These are phyloP conservation scores for Cheilosia vernalis DNA, from an alignment of 2,888 invertebrate genomes.

Conservation along the genomic window DNA sequence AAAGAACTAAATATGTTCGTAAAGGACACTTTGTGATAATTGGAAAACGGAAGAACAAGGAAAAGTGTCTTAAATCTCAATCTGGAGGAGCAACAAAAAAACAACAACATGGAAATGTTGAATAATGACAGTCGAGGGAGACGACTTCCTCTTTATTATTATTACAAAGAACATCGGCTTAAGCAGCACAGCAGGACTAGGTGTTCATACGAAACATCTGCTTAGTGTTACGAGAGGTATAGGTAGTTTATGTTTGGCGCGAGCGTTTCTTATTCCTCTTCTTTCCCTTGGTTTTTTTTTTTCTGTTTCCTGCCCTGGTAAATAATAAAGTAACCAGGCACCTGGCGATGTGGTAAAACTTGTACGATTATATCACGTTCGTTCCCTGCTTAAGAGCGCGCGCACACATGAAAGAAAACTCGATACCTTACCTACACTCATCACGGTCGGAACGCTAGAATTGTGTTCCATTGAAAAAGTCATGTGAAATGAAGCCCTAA, in stretches of 20 bases:
- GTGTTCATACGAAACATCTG: conserved; percentile 62
- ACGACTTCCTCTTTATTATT: conserved; percentile 36
- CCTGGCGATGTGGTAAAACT: conserved; percentile 66
- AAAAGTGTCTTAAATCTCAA: conserved; percentile 13
- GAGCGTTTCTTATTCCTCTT: conserved; percentile 45
- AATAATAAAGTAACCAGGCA: conserved; percentile 41
- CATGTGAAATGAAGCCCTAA: conserved; percentile 65
- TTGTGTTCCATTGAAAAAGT: conserved; percentile 53
- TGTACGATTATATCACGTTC: conserved; percentile 49
- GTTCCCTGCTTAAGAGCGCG: background rate
- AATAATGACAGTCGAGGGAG: conserved; percentile 30
- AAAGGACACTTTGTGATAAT: conserved; percentile 20
- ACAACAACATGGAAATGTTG: conserved; percentile 10
- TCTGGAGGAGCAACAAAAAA: background rate
- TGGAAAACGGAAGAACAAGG: conserved; percentile 2
- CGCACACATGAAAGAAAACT: conserved; percentile 31
- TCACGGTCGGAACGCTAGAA: background rate
- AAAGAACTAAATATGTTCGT: conserved; percentile 15
- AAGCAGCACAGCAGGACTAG: conserved; percentile 24
- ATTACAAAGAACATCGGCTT: conserved; percentile 40
- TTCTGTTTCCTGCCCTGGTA: conserved; percentile 49
- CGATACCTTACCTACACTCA: background rate
- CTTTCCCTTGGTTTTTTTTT: conserved; percentile 15
- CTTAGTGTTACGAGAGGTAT: conserved; percentile 41
- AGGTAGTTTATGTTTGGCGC: conserved; percentile 64